These are phyloP conservation scores for Bos javanicus DNA, from an alignment of 2,113 vertebrate genomes.

Conservation along the genomic window DNA sequence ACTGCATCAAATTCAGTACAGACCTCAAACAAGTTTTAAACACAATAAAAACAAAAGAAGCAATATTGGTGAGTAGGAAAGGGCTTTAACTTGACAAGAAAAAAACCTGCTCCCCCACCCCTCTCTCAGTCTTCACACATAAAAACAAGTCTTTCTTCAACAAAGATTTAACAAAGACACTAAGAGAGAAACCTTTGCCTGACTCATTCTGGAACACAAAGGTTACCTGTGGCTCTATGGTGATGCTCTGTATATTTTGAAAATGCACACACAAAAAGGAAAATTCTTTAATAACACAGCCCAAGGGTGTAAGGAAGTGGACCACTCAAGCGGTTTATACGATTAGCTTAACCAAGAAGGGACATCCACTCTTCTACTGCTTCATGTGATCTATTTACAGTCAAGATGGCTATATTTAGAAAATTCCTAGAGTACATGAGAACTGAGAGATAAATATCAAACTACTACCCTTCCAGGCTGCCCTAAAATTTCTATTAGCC, in stretches of 20 bases:
- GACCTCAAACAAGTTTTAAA: background rate
- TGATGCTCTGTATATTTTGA: background rate
- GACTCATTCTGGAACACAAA: background rate
- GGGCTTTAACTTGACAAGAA: background rate
- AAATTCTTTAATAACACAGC: slow-evolving; percentile 19
- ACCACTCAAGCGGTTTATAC: slow-evolving; percentile 17
- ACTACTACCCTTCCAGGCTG: slow-evolving; percentile 43
- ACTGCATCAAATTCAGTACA: background rate
- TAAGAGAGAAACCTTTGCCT: background rate
- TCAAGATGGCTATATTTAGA: slow-evolving; percentile 53
- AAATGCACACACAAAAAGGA: slow-evolving; percentile 32
- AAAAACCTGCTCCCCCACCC: background rate
- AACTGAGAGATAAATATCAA: slow-evolving; percentile 46
- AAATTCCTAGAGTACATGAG: slow-evolving; percentile 38
- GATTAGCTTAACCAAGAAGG: slow-evolving; percentile 40
- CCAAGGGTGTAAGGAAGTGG: background rate
- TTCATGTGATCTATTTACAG: slow-evolving; percentile 47
- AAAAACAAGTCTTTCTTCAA: background rate
- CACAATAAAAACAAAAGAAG: background rate
- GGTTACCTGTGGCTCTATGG: background rate
- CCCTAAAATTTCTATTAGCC: slow-evolving; percentile 36
- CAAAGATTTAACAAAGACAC: background rate
- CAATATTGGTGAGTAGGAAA: background rate
- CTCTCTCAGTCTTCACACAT: background rate
- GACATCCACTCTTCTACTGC: slow-evolving; percentile 1